These are phyloP conservation scores for Drosophila peninsularis DNA, from an alignment of 2,888 invertebrate species.

Conservation along the genomic window DNA sequence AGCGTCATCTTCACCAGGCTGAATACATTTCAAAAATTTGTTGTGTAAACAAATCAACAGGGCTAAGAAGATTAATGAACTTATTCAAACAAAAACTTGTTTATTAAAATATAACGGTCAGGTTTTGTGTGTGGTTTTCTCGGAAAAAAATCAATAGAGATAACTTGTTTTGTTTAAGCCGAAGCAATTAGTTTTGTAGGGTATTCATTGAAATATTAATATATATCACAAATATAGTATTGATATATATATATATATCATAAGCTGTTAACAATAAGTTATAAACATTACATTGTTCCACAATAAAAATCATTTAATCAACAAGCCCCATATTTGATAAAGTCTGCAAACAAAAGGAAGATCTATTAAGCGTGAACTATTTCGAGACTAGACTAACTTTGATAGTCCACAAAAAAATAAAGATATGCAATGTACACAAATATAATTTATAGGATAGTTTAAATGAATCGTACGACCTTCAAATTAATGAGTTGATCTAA, in stretches of 20 bases:
- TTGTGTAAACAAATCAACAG: constrained; percentile 25
- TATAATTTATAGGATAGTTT: neutral
- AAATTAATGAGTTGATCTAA: neutral
- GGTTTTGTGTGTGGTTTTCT: neutral
- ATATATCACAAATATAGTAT: neutral
- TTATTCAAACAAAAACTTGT: constrained; percentile 9
- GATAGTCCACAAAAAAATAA: neutral
- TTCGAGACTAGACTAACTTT: neutral
- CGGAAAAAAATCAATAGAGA: neutral
- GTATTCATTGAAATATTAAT: neutral
- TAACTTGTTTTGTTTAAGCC: constrained; percentile 4
- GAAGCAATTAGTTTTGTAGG: too few species aligned
- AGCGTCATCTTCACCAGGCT: neutral
- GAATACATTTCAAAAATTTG: neutral
- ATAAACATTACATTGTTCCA: neutral
- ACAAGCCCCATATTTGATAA: neutral
- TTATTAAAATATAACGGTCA: neutral
- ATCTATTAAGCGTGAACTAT: neutral
- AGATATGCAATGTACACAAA: neutral
- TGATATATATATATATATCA: neutral
- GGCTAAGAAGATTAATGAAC: constrained; percentile 8
- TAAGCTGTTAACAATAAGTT: neutral
- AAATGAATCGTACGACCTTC: neutral
- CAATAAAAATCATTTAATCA: neutral
- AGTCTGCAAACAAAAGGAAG: neutral